Conservation (phyloP, 2,797 vertebrate genomes). For the Echiichthys vipera region DNA sequence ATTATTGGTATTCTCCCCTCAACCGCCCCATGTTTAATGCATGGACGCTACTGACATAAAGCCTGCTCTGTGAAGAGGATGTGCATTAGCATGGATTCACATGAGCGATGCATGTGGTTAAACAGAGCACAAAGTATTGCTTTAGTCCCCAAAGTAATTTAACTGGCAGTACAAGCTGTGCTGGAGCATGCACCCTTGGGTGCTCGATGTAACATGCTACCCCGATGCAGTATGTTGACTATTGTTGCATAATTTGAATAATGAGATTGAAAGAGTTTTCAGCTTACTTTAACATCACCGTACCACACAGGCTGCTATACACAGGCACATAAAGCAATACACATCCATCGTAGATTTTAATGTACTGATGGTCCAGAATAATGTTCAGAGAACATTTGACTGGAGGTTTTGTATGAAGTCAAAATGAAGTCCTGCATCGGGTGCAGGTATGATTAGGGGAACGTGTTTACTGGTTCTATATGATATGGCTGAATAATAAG, state of each 20-base stretch:
- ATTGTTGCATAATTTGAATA: constrained; percentile 19
- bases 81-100: constrained; percentile 49
- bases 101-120: constrained; percentile 40
- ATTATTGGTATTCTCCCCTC: constrained; percentile 35
- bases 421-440: not conserved
- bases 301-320: not conserved
- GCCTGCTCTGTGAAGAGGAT: constrained; percentile 30
- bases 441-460: constrained; percentile 7
- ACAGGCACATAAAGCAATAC: not conserved
- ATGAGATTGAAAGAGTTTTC: constrained; percentile 7
- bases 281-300: constrained; percentile 6
- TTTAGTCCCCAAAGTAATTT: constrained; percentile 34
- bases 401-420: constrained; percentile 11
- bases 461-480: constrained; percentile 15
- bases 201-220: not conserved
- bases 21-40: constrained; percentile 64
- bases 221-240: constrained; percentile 6
- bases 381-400: not conserved
- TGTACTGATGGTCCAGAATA: not conserved
- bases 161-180: constrained; percentile 8
- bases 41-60: constrained; percentile 38
- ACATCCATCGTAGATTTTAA: not conserved
- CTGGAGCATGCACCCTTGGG: not conserved
- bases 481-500: constrained; percentile 5
- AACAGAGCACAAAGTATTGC: constrained; percentile 23